phyloP scores from a whole-genome alignment of 2,113 vertebrate genomes.

The Spea multiplicata region DNA sequence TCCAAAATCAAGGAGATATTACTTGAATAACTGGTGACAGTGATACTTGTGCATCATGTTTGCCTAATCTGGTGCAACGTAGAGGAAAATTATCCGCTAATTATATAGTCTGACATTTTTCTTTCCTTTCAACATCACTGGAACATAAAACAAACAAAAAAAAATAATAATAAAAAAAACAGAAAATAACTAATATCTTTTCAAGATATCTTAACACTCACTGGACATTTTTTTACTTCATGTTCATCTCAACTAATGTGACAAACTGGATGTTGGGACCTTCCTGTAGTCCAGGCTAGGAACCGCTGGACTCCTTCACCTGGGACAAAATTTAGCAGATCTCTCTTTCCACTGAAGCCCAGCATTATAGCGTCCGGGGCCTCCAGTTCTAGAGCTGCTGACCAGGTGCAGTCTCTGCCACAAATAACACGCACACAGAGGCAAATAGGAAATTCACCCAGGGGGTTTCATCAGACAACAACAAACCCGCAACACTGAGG shows the following conservation, averaged over 20 bases:
- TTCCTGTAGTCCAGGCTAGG: constrained; percentile 97
- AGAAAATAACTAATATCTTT: constrained; percentile 64
- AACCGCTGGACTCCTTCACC: constrained; percentile 92
- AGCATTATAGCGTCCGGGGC: constrained; percentile 85
- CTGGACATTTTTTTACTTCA: constrained; percentile 72
- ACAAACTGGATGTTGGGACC: constrained; percentile 84
- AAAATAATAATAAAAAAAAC: constrained; percentile 52
- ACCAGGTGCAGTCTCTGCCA: constrained; percentile 85
- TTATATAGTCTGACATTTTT: constrained; percentile 47
- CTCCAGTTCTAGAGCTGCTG: constrained; percentile 94
- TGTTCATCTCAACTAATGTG: constrained; percentile 75
- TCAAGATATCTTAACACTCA: constrained; percentile 78
- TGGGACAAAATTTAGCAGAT: constrained; percentile 89
- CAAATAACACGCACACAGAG: constrained; percentile 94
- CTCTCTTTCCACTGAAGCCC: constrained; percentile 87
- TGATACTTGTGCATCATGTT: constrained; percentile 29
- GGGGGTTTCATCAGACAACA: constrained; percentile 66
- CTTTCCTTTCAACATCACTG: constrained; percentile 62
- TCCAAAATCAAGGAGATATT: constrained; percentile 62
- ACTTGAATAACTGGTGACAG: constrained; percentile 7
- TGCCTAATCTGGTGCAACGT: constrained; percentile 52
- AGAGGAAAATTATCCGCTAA: constrained; percentile 48
- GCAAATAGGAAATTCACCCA: constrained; percentile 96
- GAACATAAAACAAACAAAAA: constrained; percentile 13
- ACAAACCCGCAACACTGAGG: constrained; percentile 69